phyloP scores from a whole-genome alignment of 1,140 invertebrate genomes.

The Lasaia peninsularis region DNA sequence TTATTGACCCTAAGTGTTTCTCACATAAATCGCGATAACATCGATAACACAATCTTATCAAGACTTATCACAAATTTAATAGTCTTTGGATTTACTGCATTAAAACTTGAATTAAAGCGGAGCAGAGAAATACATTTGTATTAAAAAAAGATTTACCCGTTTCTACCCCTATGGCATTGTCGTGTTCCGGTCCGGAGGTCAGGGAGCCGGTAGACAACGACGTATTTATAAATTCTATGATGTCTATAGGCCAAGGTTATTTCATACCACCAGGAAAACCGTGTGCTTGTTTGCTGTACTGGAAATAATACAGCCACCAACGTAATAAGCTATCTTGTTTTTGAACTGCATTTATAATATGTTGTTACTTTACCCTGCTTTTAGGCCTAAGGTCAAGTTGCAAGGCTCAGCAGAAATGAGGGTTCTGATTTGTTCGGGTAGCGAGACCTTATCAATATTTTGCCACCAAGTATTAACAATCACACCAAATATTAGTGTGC shows the following conservation, averaged over 20 bases:
- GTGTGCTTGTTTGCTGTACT: too few species aligned
- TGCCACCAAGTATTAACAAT: conserved; percentile 12
- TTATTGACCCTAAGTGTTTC: conserved; percentile 11
- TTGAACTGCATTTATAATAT: background rate
- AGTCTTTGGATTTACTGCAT: background rate
- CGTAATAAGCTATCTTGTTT: background rate
- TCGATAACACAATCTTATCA: conserved; percentile 16
- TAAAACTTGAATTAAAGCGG: background rate
- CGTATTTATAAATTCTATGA: too few species aligned
- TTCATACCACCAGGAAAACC: too few species aligned
- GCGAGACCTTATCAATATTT: background rate
- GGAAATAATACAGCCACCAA: too few species aligned
- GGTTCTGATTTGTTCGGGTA: conserved; percentile 6
- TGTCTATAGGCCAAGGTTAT: too few species aligned
- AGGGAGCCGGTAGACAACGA: too few species aligned
- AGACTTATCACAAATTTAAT: background rate
- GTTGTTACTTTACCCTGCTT: background rate
- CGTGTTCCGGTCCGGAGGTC: too few species aligned
- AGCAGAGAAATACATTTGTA: background rate
- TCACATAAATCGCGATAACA: background rate
- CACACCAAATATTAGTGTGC: conserved; percentile 35
- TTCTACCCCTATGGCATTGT: too few species aligned
- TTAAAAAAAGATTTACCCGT: too few species aligned
- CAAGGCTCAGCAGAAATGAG: conserved; percentile 4
- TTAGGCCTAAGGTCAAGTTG: background rate